Percentiles rank a stretch among this genome's conserved stretches.
phyloP scores from a whole-genome alignment of 2,113 vertebrate genomes.

The Plotosus lineatus region DNA sequence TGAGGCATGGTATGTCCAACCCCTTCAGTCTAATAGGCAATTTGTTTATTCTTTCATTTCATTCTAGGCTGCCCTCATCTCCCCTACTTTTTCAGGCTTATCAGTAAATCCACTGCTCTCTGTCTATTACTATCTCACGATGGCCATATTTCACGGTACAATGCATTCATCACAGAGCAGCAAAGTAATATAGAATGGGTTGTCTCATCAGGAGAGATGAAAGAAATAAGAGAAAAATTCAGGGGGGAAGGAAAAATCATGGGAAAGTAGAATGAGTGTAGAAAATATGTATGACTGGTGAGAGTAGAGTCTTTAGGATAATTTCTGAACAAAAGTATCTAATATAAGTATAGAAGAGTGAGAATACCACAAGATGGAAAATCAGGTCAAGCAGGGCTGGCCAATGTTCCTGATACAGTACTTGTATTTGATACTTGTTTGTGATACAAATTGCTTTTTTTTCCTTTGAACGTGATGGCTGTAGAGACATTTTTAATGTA shows the following conservation, averaged over 20 bases:
- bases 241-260: not conserved
- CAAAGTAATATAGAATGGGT: slow-evolving; percentile 14
- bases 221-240: not conserved
- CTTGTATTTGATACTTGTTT: not conserved
- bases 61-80: slow-evolving; percentile 12
- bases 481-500: not conserved
- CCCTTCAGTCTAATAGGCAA: slow-evolving; percentile 15
- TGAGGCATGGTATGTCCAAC: not conserved
- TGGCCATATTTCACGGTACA: slow-evolving; percentile 43
- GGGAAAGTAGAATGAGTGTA: not conserved
- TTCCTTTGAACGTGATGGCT: not conserved
- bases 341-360: too few species aligned
- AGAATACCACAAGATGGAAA: not conserved
- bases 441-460: not conserved
- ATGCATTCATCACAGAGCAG: slow-evolving; percentile 18
- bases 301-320: not conserved
- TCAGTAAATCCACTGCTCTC: slow-evolving; percentile 27
- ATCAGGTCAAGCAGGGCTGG: not conserved
- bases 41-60: slow-evolving; percentile 14
- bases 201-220: slow-evolving; percentile 18
- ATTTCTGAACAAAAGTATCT: not conserved
- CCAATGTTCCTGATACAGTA: not conserved
- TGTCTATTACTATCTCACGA: slow-evolving; percentile 28
- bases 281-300: not conserved
- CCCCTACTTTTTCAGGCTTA: slow-evolving; percentile 11